Conservation (phyloP, 2,888 invertebrate species). For the Alentia gelatinosa region DNA sequence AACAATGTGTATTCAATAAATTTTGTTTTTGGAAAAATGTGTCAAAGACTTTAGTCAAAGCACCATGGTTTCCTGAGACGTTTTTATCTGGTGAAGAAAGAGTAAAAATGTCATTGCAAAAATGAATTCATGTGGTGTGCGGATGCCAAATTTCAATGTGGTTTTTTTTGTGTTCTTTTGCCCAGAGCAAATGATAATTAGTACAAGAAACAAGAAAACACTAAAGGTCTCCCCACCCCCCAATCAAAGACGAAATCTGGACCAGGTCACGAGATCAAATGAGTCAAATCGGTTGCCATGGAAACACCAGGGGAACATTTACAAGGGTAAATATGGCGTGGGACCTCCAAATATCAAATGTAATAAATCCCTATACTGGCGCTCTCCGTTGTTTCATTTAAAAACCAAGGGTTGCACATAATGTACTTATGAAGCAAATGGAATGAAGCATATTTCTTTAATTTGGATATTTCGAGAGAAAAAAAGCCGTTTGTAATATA, state of each 20-base stretch:
- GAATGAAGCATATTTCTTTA: not conserved
- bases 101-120: not conserved
- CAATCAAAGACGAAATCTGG: not conserved
- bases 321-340: not conserved
- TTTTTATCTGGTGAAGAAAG: not conserved
- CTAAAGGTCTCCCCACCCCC: not conserved
- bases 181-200: not conserved
- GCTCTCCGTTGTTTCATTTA: not conserved
- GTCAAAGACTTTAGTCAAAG: not conserved
- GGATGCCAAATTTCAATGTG: not conserved
- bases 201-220: not conserved
- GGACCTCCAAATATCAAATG: slow-evolving; percentile 44
- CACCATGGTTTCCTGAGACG: not conserved
- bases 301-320: slow-evolving; percentile 37
- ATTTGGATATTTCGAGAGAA: not conserved
- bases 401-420: too few species aligned
- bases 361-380: not conserved
- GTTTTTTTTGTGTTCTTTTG: not conserved
- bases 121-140: too few species aligned
- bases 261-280: slow-evolving; percentile 33
- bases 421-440: not conserved
- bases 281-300: slow-evolving; percentile 48
- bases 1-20: too few species aligned
- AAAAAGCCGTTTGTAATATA: not conserved
- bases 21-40: too few species aligned